Evolutionary conservation across 2,888 invertebrate species (phyloP).

Genomic region (Melanostoma scalare): DNA sequence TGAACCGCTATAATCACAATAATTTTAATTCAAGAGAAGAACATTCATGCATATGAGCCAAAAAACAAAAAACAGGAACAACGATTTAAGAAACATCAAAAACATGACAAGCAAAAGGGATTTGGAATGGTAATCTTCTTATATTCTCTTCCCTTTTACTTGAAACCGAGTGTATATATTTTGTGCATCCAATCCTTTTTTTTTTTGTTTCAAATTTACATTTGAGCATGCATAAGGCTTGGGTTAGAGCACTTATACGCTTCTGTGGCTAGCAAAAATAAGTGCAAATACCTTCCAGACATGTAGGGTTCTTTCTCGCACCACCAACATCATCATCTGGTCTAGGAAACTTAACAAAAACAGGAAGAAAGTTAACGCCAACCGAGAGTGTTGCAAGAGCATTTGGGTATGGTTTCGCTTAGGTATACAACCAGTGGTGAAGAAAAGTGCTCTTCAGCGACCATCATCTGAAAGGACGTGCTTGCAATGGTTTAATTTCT

Average conservation of each 20-base stretch:
- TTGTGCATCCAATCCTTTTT: no score
- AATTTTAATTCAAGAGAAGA: no score
- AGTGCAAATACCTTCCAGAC: constrained; percentile 17
- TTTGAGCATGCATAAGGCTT: constrained; percentile 58
- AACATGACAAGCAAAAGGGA: no score
- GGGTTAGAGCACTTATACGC: constrained; percentile 21
- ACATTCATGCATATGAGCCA: no score
- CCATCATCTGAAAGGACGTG: constrained; percentile 35
- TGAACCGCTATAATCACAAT: no score
- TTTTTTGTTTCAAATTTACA: constrained; percentile 7
- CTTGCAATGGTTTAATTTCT: neutral
- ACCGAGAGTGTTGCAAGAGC: no score
- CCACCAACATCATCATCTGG: constrained; percentile 5
- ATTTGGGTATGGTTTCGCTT: no score
- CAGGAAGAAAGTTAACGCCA: neutral
- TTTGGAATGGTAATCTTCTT: no score
- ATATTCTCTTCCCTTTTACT: no score
- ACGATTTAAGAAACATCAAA: no score
- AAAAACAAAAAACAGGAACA: no score
- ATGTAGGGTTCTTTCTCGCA: constrained; percentile 8
- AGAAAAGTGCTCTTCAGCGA: constrained; percentile 37
- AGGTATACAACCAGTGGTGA: constrained; percentile 10
- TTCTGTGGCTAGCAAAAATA: constrained; percentile 26
- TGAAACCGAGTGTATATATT: no score
- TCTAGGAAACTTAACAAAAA: constrained; percentile 12